Evolutionary conservation across 1,140 invertebrate species (phyloP).

Genomic region (Hyposmocoma kahamanoa): DNA sequence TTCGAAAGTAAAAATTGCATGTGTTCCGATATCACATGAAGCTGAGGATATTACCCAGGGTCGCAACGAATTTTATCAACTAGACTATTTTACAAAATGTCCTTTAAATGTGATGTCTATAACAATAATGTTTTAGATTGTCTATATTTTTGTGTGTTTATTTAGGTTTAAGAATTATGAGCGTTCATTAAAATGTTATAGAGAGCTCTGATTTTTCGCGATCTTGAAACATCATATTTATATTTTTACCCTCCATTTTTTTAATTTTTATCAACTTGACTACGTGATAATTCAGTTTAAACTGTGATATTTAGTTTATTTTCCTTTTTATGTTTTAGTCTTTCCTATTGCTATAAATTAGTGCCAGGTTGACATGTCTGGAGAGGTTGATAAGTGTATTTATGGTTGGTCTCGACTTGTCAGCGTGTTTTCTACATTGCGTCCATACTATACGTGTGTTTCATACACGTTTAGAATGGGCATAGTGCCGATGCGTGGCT

Average conservation of each 20-base stretch:
- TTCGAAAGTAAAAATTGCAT: slow-evolving; percentile 26
- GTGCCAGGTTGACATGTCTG: no score
- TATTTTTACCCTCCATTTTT: slow-evolving; percentile 13
- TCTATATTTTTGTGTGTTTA: slow-evolving; percentile 71
- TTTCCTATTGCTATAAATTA: slow-evolving; percentile 12
- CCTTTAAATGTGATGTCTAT: slow-evolving; percentile 69
- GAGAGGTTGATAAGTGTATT: no score
- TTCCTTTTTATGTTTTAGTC: slow-evolving; percentile 26
- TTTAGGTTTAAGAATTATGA: slow-evolving; percentile 47
- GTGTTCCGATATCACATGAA: slow-evolving; percentile 27
- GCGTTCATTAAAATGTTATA: slow-evolving; percentile 59
- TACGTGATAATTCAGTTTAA: slow-evolving; percentile 12
- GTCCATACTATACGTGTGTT: no score
- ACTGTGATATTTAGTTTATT: slow-evolving; percentile 18
- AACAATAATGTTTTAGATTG: slow-evolving; percentile 71
- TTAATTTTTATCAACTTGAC: slow-evolving; percentile 18
- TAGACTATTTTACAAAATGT: slow-evolving; percentile 57
- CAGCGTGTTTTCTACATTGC: not conserved
- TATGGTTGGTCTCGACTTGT: not conserved
- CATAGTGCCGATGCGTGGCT: slow-evolving; percentile 18
- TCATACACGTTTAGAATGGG: no score
- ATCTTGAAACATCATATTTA: slow-evolving; percentile 10
- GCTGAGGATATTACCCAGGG: slow-evolving; percentile 27
- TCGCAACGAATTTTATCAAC: slow-evolving; percentile 62
- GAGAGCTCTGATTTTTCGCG: slow-evolving; percentile 13